Evolutionary conservation across 2,113 vertebrate genomes (phyloP), one percentile per base, ranked within the genome.

Genomic region (Muscicapa adusta): DNA sequence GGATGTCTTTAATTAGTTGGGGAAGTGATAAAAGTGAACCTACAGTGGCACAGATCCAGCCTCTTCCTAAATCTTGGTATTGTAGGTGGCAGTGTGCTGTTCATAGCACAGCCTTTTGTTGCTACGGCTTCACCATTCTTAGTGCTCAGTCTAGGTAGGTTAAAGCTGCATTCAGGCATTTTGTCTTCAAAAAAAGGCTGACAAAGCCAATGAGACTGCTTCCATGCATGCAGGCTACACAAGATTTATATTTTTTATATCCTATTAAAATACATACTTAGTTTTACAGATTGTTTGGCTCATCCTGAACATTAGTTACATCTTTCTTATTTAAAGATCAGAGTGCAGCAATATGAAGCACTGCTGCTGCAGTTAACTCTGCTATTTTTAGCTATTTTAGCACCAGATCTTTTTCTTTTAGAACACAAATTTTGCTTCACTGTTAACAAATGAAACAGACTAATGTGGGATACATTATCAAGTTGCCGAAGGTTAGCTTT

Each of bases 401-500:
- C 40, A 51, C 19, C 18, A 31, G 1, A 5, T 10, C 17, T 47
- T 50, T 79, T 70, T 45, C 34, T 45, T 89, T 89, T 25, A 50
- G 43, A 90, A 42, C 10, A 53, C 36, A 70, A 66, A 60, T 81
- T 93, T 95, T 85, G 70, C 60, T 93, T 94, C 60, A n/a, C 23
- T 91, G 54, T 79, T 91, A 92, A 82, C 83, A 94, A 95, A 95
- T 36, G 63, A 83, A 93, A 45, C 12, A 78, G 77, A 75, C 20
- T 95, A 89, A 94, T 94, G 23, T 78, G 84, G 24, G 54, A 24
- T 61, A 31, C 25, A 54, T 89, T 97, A 75, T 68, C 71, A 88
- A 82, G 60, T 87, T 97, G 79, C 76, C 1, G 42, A 96, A 95
- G 95, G 91, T 87, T 91, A 84, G 78, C 72, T 53, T 86, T 95